Conservation (phyloP, 1,140 invertebrate species). For the Anastrepha obliqua region DNA sequence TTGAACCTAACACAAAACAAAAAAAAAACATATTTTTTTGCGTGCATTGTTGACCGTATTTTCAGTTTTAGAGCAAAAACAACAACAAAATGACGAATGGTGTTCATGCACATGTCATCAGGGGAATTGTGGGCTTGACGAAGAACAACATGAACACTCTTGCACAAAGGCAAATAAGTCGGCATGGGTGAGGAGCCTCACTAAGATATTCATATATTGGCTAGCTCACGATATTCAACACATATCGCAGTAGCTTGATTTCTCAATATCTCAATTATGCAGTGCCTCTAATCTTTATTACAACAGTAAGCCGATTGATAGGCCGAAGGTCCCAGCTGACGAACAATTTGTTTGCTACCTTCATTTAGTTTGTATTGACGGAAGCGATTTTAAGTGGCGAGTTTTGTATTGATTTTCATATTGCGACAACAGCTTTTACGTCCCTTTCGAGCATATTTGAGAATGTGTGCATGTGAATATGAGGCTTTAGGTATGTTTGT, state of each 20-base stretch:
- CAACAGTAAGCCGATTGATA: too few species aligned
- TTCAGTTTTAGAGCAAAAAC: not conserved
- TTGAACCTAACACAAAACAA: not conserved
- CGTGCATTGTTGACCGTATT: not conserved
- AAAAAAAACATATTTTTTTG: not conserved
- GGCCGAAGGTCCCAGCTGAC: not conserved
- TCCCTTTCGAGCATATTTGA: not conserved
- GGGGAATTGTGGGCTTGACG: too few species aligned
- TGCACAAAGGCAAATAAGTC: too few species aligned
- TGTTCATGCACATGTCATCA: too few species aligned
- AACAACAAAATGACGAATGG: not conserved
- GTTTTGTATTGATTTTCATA: not conserved
- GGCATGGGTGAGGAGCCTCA: too few species aligned
- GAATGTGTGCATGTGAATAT: not conserved
- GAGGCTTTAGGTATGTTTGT: not conserved
- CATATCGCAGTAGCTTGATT: too few species aligned
- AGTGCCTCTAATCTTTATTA: too few species aligned
- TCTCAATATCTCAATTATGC: too few species aligned
- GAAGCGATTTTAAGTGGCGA: not conserved
- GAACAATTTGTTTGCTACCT: not conserved
- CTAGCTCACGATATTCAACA: too few species aligned
- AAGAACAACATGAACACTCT: too few species aligned
- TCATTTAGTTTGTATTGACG: not conserved
- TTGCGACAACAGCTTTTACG: not conserved
- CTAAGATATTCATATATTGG: too few species aligned